Percentiles rank a stretch among this genome's conserved stretches.
These are phyloP conservation scores for Neosalanx taihuensis DNA, from an alignment of 2,797 vertebrate genomes.

Conservation along the genomic window DNA sequence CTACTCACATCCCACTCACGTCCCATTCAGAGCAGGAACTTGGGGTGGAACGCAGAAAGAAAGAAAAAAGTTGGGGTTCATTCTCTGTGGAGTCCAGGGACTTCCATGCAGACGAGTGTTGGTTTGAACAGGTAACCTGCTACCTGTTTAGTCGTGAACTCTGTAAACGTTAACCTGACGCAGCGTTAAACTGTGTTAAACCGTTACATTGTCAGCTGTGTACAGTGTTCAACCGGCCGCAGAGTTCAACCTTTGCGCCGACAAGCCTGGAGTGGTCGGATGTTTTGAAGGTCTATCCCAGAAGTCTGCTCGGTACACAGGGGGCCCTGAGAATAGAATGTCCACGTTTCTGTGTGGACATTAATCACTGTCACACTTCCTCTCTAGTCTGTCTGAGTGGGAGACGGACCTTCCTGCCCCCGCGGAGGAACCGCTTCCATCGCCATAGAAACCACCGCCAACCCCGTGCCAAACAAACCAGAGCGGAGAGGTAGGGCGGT, in stretches of 20 bases:
- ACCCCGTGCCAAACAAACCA: conserved; percentile 41
- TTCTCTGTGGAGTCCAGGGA: neutral
- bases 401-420: conserved; percentile 56
- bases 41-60: neutral
- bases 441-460: conserved; percentile 68
- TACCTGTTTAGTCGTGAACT: neutral
- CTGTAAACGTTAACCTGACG: neutral
- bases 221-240: neutral
- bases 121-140: neutral
- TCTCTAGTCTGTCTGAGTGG: conserved; percentile 51
- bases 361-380: conserved; percentile 76
- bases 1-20: neutral
- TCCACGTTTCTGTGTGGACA: conserved; percentile 65
- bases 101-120: neutral
- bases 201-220: neutral
- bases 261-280: neutral
- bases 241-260: neutral
- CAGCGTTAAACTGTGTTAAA: neutral
- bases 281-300: neutral
- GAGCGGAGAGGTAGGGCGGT: conserved; percentile 18
- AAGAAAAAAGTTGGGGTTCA: too few relatives aligned
- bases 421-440: conserved; percentile 59
- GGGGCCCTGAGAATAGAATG: conserved; percentile 47
- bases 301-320: conserved; percentile 8
- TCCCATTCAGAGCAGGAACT: neutral